phyloP scores from a whole-genome alignment of 2,797 vertebrate genomes.

The Sebastes glaucus region DNA sequence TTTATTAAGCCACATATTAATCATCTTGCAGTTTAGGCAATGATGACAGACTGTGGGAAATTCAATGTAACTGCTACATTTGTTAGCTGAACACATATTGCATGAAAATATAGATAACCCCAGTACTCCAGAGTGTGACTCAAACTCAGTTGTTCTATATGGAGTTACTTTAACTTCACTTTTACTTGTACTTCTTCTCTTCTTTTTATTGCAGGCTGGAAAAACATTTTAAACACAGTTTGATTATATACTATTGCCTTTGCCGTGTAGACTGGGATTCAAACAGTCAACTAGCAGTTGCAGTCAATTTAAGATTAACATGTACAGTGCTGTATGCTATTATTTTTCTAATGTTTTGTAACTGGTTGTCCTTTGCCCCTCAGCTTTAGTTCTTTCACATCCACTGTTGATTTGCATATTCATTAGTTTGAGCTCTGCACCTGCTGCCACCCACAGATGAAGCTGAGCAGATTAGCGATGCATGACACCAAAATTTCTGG shows the following conservation, averaged over 20 bases:
- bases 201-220: not conserved
- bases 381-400: slow-evolving; percentile 28
- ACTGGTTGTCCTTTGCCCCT: slow-evolving; percentile 35
- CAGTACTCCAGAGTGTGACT: not conserved
- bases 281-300: not conserved
- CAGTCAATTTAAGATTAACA: slow-evolving; percentile 6
- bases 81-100: not conserved
- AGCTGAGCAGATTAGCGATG: slow-evolving; percentile 48
- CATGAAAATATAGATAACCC: not conserved
- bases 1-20: not conserved
- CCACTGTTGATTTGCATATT: slow-evolving; percentile 56
- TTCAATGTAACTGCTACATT: not conserved
- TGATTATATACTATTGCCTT: not conserved
- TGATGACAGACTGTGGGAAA: not conserved
- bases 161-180: not conserved
- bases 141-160: not conserved
- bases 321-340: not conserved
- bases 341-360: slow-evolving; percentile 18
- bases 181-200: not conserved
- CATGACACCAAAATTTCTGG: slow-evolving; percentile 44
- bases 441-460: slow-evolving; percentile 63
- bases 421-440: slow-evolving; percentile 59
- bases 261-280: not conserved
- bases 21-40: not conserved
- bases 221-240: not conserved